Base-by-base conservation (phyloP, 2,113 vertebrate species). In the Theristicus caerulescens region DNA sequence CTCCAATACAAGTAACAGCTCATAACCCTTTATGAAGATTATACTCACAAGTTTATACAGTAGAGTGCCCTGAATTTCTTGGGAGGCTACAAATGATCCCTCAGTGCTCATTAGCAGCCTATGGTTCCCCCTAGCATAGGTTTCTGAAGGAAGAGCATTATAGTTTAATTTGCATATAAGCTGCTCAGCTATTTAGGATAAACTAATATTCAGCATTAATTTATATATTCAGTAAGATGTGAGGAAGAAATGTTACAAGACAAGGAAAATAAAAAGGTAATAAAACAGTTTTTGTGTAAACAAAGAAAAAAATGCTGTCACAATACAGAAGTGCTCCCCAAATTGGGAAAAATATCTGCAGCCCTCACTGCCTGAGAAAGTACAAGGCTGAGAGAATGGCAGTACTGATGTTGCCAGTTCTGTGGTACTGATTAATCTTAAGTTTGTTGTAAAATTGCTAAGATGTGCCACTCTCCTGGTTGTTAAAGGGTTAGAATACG, bases 21-120 rank as follows among this genome's bases (percentile, higher is more conserved):
- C 88, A 95, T 92, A 93, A 88, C 22, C 8, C 27, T 94, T 95
- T 83, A 83, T 78, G 79, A 90, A 83, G 46, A 92, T 93, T 90
- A 80, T 82, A 58, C 24, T 67, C 51, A 54, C n/a, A 77, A 66
- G 31, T 87, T 94, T 90, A 82, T 93, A 90, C 25, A 84, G 57
- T 10, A 52, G 27, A 91, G 26, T 81, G 79, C 22, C 51, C 51
- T 73, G 22, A 86, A 86, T 90, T 94, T 92, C 76, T 51, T 93
- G 79, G 38, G 58, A 96, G 38, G 25, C 4, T 83, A 59, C 38
- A 88, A 95, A 58, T 62, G 54, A 54, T 90, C 88, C 61, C 90
- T 66, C 31, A 93, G 90, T 46, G 51, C 40, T 66, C 64, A 55
- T 95, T 73, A 94, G 32, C 36, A 79, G 44, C 38, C 13, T 85